These are phyloP conservation scores for Phyllotis vaccarum DNA, from an alignment of 2,797 vertebrate genomes.

Conservation along the genomic window DNA sequence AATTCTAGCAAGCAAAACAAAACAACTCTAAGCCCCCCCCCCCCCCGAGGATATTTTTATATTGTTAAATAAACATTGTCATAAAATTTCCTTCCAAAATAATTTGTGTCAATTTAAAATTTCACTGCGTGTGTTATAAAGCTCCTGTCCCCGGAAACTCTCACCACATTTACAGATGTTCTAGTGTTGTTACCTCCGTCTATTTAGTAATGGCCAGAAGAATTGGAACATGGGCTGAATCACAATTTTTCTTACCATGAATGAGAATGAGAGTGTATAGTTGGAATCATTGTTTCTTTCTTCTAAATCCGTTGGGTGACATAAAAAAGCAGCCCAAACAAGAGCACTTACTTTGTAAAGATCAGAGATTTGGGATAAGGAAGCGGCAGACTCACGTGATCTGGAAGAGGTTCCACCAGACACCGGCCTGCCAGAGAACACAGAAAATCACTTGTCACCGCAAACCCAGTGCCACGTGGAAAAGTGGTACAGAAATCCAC, in stretches of 20 bases:
- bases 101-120: neutral
- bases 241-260: neutral
- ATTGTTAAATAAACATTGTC: neutral
- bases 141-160: no score
- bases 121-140: neutral
- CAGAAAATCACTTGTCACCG: neutral
- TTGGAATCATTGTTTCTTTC: neutral
- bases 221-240: neutral
- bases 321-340: neutral
- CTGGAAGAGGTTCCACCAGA: neutral
- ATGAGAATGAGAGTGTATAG: neutral
- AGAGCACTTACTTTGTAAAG: neutral
- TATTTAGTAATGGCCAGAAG: neutral
- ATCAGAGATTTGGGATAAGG: neutral
- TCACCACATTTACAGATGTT: neutral
- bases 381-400: slow-evolving; percentile 79
- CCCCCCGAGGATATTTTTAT: neutral
- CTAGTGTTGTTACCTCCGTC: neutral
- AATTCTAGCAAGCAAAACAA: neutral
- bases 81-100: neutral
- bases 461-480: fast-evolving
- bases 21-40: no score
- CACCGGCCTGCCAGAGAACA: slow-evolving; percentile 76
- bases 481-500: neutral
- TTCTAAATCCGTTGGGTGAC: neutral